Conservation (phyloP, 1,140 invertebrate species). For the Nomia melanderi region DNA sequence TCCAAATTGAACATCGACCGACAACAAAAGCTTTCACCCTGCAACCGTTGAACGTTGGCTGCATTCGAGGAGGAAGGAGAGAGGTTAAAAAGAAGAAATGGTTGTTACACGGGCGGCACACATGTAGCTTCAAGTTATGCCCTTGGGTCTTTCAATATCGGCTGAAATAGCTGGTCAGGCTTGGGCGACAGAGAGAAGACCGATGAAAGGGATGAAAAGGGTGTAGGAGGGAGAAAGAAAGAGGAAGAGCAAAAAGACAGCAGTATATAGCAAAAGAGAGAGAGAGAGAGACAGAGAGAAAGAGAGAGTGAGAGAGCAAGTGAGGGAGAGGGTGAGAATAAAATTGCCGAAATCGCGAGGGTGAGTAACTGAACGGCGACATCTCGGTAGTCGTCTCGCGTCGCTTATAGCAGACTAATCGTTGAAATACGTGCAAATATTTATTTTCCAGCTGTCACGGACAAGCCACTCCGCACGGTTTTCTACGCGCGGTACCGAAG, state of each 20-base stretch:
- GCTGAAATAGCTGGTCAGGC: slow-evolving; percentile 27
- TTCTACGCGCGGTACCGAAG: slow-evolving; percentile 22
- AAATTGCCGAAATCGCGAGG: neutral
- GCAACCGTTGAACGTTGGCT: neutral
- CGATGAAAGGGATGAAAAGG: neutral
- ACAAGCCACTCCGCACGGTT: slow-evolving; percentile 56
- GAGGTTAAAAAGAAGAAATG: slow-evolving; percentile 4
- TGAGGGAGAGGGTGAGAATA: too few relatives aligned
- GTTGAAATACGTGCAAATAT: slow-evolving; percentile 72
- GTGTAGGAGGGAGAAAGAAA: neutral
- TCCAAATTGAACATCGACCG: slow-evolving; percentile 26
- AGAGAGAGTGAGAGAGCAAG: too few relatives aligned
- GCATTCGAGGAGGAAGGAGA: neutral
- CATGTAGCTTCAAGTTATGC: slow-evolving; percentile 25
- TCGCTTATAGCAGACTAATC: slow-evolving; percentile 69
- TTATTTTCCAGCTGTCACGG: slow-evolving; percentile 68
- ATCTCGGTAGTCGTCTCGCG: slow-evolving; percentile 56
- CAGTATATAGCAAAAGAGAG: too few relatives aligned
- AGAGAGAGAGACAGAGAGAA: too few relatives aligned
- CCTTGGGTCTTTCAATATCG: slow-evolving; percentile 24
- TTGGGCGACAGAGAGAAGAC: neutral
- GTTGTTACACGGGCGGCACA: slow-evolving; percentile 7
- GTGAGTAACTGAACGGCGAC: slow-evolving; percentile 44
- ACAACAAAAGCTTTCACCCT: slow-evolving; percentile 2
- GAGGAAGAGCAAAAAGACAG: too few relatives aligned